Evolutionary conservation across 2,113 vertebrate genomes (phyloP).

Genomic region (Macheiramphus alcinus): DNA sequence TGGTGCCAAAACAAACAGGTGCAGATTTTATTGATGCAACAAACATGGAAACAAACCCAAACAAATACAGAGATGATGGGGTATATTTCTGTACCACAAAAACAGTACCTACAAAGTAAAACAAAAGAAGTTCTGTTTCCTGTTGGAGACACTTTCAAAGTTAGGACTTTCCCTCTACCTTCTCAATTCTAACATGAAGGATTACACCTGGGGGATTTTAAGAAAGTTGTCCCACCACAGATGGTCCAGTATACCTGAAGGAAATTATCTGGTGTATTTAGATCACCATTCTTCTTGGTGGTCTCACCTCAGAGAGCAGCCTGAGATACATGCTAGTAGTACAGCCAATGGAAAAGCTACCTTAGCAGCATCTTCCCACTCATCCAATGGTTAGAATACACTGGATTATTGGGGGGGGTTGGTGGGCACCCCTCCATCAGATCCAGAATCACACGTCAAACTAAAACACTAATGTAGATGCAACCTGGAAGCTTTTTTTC

Average conservation of each 20-base stretch:
- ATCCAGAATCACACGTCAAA: neutral
- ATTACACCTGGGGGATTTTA: neutral
- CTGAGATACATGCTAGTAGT: neutral
- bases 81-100: conserved; percentile 6
- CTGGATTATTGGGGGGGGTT: neutral
- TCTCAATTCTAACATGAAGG: neutral
- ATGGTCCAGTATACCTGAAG: neutral
- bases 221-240: neutral
- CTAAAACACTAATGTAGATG: neutral
- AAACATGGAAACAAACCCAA: conserved; percentile 57
- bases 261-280: neutral
- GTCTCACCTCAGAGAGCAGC: neutral
- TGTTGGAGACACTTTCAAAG: neutral
- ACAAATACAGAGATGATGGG: conserved; percentile 22
- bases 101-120: conserved; percentile 17
- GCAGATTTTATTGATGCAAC: conserved; percentile 66
- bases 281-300: neutral
- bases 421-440: neutral
- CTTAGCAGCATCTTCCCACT: neutral
- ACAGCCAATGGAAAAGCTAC: neutral
- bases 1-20: conserved; percentile 75
- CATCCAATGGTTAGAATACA: neutral
- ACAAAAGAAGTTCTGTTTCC: neutral
- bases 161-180: neutral
- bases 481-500: neutral